Evolutionary conservation across 2,113 vertebrate species (phyloP).

Genomic region (Anhinga anhinga): DNA sequence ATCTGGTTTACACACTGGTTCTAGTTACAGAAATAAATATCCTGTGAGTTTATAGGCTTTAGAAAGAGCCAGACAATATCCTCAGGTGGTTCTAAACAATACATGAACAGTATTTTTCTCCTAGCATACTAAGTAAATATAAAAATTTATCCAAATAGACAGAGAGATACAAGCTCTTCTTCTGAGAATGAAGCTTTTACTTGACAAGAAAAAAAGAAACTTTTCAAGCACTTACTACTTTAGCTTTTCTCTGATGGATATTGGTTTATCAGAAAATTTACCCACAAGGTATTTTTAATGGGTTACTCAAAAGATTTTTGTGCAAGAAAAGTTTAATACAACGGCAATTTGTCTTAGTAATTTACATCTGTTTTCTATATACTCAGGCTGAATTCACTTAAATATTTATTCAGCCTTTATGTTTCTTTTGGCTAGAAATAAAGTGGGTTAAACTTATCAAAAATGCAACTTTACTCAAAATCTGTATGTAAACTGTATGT

Average conservation of each 20-base stretch:
- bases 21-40: neutral
- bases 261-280: conserved; percentile 19
- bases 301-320: neutral
- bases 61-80: neutral
- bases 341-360: conserved; percentile 36
- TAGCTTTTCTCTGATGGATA: neutral
- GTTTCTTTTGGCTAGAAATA: conserved; percentile 44
- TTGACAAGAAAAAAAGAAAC: neutral
- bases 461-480: conserved; percentile 10
- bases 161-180: neutral
- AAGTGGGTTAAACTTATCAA: conserved; percentile 12
- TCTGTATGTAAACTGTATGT: neutral
- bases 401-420: conserved; percentile 43
- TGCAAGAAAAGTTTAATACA: conserved; percentile 34
- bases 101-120: neutral
- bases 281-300: conserved; percentile 44
- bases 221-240: neutral
- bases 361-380: conserved; percentile 48
- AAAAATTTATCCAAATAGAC: neutral
- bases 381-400: conserved; percentile 22
- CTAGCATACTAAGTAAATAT: neutral
- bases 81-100: neutral
- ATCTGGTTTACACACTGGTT: neutral
- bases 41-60: neutral
- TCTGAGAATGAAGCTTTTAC: neutral